Percentiles rank a stretch among this genome's conserved stretches.
Evolutionary conservation across 2,113 vertebrate species (phyloP).

Genomic region (Nycticorax nycticorax): DNA sequence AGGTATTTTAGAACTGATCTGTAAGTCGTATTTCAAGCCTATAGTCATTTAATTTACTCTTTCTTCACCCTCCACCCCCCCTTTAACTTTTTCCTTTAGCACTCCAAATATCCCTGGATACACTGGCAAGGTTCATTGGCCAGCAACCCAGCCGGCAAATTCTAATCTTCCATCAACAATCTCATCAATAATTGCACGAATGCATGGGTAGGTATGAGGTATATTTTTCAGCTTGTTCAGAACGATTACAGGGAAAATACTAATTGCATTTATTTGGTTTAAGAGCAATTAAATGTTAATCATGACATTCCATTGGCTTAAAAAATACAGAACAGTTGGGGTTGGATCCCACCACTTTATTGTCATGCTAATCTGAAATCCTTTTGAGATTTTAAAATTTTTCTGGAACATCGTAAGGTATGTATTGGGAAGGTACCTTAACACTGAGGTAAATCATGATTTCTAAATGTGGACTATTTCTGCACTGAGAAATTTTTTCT

Average conservation of each 20-base stretch:
- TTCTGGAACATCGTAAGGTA: not conserved
- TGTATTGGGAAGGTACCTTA: not conserved
- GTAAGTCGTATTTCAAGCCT: conserved; percentile 12
- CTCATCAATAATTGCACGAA: conserved; percentile 54
- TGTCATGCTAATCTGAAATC: not conserved
- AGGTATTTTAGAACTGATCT: not conserved
- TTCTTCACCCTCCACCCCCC: not conserved
- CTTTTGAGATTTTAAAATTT: not conserved
- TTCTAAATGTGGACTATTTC: not conserved
- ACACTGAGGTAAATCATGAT: not conserved
- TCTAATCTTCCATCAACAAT: conserved; percentile 62
- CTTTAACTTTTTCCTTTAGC: conserved; percentile 67
- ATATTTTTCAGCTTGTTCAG: conserved; percentile 37
- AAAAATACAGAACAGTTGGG: not conserved
- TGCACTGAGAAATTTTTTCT: not conserved
- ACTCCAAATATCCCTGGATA: conserved; percentile 80
- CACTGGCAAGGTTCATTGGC: conserved; percentile 76
- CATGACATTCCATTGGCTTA: not conserved
- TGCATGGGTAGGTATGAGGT: conserved; percentile 71
- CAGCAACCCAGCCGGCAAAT: conserved; percentile 71
- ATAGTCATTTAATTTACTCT: conserved; percentile 18
- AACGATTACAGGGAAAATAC: not conserved
- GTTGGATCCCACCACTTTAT: not conserved
- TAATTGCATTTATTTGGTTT: conserved; percentile 46
- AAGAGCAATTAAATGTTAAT: conserved; percentile 48